Percentiles rank a stretch among this genome's conserved stretches.
Evolutionary conservation across 2,797 vertebrate genomes (phyloP).

Genomic region (Oryzias dopingdopingensis): DNA sequence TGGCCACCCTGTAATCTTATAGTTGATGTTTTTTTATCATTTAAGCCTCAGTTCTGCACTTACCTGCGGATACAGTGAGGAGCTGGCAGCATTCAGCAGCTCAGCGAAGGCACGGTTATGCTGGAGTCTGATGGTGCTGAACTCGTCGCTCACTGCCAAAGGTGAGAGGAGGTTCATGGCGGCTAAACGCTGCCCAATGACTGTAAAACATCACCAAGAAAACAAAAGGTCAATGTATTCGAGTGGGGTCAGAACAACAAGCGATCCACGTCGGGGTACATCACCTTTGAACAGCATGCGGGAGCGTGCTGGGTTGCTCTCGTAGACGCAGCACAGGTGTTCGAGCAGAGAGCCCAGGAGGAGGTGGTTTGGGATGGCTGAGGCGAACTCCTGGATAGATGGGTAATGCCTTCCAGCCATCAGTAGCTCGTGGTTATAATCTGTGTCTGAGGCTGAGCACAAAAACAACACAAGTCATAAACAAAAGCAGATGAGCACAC

Average conservation of each 20-base stretch:
- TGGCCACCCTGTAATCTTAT: too few relatives aligned
- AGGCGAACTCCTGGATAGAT: constrained; percentile 82
- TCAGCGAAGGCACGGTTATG: constrained; percentile 93
- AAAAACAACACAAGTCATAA: background rate
- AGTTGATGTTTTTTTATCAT: background rate
- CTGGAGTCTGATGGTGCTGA: constrained; percentile 91
- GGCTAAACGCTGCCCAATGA: constrained; percentile 87
- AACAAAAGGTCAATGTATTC: too few relatives aligned
- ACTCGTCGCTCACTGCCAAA: constrained; percentile 92
- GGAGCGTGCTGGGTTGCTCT: constrained; percentile 83
- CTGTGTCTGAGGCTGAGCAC: constrained; percentile 86
- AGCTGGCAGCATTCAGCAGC: constrained; percentile 85
- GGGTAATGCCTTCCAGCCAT: constrained; percentile 72
- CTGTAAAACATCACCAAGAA: constrained; percentile 46
- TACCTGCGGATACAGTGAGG: constrained; percentile 81
- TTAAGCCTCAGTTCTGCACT: constrained; percentile 1
- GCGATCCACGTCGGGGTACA: background rate
- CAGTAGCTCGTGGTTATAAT: constrained; percentile 78
- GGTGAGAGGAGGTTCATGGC: constrained; percentile 91
- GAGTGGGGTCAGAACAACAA: too few relatives aligned
- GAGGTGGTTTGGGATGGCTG: constrained; percentile 93
- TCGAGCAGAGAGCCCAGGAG: constrained; percentile 92
- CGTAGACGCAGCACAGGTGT: constrained; percentile 92
- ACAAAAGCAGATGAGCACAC: background rate
- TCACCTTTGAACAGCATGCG: constrained; percentile 88